Evolutionary conservation across 2,797 vertebrate species (phyloP), one percentile per base, ranked within the genome.

Genomic region (Acipenser ruthenus): DNA sequence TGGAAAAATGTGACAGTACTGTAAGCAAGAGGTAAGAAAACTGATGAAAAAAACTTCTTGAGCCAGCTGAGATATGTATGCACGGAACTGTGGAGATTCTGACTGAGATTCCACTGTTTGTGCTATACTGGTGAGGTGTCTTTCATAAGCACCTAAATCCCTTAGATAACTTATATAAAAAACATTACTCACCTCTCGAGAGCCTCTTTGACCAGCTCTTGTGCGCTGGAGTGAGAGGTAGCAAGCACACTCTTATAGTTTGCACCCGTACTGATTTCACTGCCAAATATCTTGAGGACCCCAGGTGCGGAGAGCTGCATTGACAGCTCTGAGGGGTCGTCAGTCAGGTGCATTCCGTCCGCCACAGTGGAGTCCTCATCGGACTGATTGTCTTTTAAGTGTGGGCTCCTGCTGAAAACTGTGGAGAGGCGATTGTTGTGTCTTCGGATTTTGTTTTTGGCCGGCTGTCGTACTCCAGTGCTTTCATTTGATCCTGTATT

Each of bases 181-280:
- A 15, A 8, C 11, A 47, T 68, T 63, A 53, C 83, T 79, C 65
- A 92, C 90, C 90, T 87, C 71, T 90, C 87, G 0, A 92, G 85
- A 55, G 90, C 90, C 78, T 92, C 90, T 82, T 89, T 90, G 63
- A 91, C 87, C 1, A 91, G 83, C 67, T 91, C 91, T 71, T 80
- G 88, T 48, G 90, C 89, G 5, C 87, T 87, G 50, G 91, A 92
- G 66, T 86, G 87, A 0, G 82, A 91, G 60, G 89, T 91, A 68
- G 91, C 91, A 66, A 92, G 75, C 60, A 92, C 89, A 3, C 90
- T 92, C 72, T 92, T 92, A 50, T 92, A 92, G 77, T 92, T 89
- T 52, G 90, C 88, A 12, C 91, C 91, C 69, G 85, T 75, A 1
- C 88, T 89, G 74, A 92, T 90, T 66, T 91, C 89, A 51, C 79